A percentile compares a stretch with the other conserved stretches of the same genome.
Conservation (phyloP, 1,140 invertebrate genomes). For the Aphaenogaster floridana region DNA sequence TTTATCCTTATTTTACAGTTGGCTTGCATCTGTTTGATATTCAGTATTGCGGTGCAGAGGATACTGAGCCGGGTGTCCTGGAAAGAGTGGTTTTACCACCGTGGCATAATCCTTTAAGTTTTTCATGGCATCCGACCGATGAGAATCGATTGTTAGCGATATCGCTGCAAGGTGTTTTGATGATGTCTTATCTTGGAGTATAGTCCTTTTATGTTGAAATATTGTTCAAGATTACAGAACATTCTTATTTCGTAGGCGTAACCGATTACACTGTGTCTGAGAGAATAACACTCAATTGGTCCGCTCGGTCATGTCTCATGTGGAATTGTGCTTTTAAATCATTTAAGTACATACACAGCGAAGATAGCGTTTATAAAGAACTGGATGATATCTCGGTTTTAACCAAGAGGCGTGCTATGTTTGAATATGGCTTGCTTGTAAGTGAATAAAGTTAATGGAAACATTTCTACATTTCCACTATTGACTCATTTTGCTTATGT, state of each 20-base stretch:
- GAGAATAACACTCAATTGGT: conserved; percentile 94
- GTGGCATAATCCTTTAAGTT: conserved; percentile 89
- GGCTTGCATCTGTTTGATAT: conserved; percentile 93
- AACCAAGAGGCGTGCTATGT: conserved; percentile 91
- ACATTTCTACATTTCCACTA: background rate
- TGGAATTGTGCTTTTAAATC: conserved; percentile 92
- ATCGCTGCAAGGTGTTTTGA: conserved; percentile 87
- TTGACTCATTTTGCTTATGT: background rate
- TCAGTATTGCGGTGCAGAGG: conserved; percentile 90
- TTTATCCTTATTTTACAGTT: conserved; percentile 64
- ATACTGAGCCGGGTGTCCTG: conserved; percentile 91
- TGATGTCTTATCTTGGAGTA: background rate
- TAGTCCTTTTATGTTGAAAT: background rate
- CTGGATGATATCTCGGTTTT: conserved; percentile 91
- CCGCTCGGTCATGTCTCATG: conserved; percentile 90
- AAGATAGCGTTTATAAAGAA: conserved; percentile 87
- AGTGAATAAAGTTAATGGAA: conserved; percentile 50
- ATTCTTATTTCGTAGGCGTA: conserved; percentile 86
- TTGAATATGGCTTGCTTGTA: conserved; percentile 93
- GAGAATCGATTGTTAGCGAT: conserved; percentile 92
- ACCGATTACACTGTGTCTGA: conserved; percentile 93
- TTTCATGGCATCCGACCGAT: conserved; percentile 94
- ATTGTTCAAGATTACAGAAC: background rate
- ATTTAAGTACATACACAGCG: conserved; percentile 88
- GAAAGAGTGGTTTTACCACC: conserved; percentile 91